phyloP scores from a whole-genome alignment of 2,113 vertebrate genomes.

The Lipophrys pholis region DNA sequence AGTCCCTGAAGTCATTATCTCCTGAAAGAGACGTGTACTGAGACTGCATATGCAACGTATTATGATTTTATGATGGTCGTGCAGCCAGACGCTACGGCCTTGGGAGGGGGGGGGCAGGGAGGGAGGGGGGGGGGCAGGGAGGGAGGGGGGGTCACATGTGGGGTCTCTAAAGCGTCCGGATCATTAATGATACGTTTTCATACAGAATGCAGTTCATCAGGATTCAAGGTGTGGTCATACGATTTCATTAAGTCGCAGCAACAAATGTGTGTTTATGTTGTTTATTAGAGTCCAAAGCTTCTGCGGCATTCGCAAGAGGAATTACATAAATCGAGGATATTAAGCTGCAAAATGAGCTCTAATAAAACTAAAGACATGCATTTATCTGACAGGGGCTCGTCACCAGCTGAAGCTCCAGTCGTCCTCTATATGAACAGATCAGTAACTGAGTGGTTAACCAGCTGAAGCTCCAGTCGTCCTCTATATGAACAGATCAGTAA shows the following conservation, averaged over 20 bases:
- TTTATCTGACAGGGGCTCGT: constrained; percentile 25
- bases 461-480: no score
- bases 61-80: constrained; percentile 33
- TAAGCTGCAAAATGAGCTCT: background rate
- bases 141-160: constrained; percentile 24
- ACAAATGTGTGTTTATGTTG: no score
- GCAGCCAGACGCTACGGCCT: background rate
- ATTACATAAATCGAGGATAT: constrained; percentile 7
- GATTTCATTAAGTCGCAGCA: no score
- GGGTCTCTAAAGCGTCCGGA: no score
- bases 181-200: no score
- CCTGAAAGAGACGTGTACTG: constrained; percentile 31
- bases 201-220: no score
- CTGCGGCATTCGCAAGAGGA: background rate
- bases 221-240: no score
- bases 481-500: no score
- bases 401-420: no score
- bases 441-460: constrained; percentile 47
- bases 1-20: constrained; percentile 66
- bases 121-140: background rate
- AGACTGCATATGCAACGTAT: constrained; percentile 34
- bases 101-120: no score
- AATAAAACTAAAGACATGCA: constrained; percentile 12
- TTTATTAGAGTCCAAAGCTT: background rate
- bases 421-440: no score